Conservation (phyloP, 2,888 invertebrate genomes). For the Drosophila tripunctata region DNA sequence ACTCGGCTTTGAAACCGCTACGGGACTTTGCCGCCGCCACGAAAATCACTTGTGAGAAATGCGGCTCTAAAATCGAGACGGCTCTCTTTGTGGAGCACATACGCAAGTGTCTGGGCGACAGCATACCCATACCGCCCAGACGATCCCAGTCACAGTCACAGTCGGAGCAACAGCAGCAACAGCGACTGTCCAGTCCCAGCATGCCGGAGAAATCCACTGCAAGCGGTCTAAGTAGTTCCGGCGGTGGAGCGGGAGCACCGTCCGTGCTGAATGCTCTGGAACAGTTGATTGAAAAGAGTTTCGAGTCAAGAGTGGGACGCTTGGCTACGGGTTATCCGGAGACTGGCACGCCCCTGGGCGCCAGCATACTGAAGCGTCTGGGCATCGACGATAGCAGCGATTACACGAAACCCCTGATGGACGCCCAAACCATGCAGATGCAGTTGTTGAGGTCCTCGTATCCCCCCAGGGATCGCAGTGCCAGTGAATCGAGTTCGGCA, state of each 20-base stretch:
- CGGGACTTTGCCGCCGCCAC: conserved; percentile 87
- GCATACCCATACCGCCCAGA: conserved; percentile 85
- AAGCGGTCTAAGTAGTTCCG: too few relatives aligned
- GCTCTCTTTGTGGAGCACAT: conserved; percentile 97
- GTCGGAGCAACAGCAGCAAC: conserved; percentile 86
- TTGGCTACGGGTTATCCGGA: conserved; percentile 59
- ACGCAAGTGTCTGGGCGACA: conserved; percentile 93
- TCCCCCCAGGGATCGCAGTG: conserved; percentile 91
- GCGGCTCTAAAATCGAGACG: conserved; percentile 97
- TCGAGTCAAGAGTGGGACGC: conserved; percentile 93
- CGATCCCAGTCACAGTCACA: conserved; percentile 86
- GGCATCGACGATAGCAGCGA: conserved; percentile 97
- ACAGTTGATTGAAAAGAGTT: conserved; percentile 98
- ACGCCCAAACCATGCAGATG: conserved; percentile 95
- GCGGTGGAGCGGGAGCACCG: conserved; percentile 87
- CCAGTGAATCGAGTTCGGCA: conserved; percentile 94
- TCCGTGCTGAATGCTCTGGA: conserved; percentile 98
- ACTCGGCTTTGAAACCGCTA: conserved; percentile 83
- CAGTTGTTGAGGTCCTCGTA: conserved; percentile 91
- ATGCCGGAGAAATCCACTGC: conserved; percentile 84
- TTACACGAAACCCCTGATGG: conserved; percentile 95
- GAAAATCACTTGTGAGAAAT: conserved; percentile 97
- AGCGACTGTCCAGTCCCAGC: conserved; percentile 85
- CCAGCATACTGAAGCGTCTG: conserved; percentile 94
- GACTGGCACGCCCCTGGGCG: conserved; percentile 91